Conservation (phyloP, 2,113 vertebrate genomes). For the Abramis brama region DNA sequence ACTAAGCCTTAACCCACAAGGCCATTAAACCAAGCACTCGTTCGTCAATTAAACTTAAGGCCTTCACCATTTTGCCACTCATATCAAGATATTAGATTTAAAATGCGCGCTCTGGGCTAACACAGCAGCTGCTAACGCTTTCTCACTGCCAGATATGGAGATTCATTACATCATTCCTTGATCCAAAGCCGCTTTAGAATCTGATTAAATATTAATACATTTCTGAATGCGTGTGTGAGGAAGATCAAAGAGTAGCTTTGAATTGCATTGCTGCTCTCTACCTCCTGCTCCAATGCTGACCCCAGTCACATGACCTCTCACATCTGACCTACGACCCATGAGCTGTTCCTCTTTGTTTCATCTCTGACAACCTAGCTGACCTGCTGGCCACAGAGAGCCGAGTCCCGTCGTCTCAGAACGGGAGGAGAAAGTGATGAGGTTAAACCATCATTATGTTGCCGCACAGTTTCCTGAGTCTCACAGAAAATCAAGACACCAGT, state of each 20-base stretch:
- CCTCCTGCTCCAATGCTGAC: slow-evolving; percentile 40
- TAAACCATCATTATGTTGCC: slow-evolving; percentile 32
- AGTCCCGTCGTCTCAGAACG: slow-evolving; percentile 6
- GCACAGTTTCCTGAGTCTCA: not conserved
- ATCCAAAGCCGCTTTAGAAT: slow-evolving; percentile 15
- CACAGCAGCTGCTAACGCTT: slow-evolving; percentile 13
- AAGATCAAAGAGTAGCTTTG: slow-evolving; percentile 36
- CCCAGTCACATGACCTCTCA: slow-evolving; percentile 45
- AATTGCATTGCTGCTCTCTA: slow-evolving; percentile 13
- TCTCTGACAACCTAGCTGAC: slow-evolving; percentile 30
- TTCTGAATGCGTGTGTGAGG: slow-evolving; percentile 14
- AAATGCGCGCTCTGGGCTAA: slow-evolving; percentile 12
- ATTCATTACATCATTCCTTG: not conserved
- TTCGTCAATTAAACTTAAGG: slow-evolving; percentile 16
- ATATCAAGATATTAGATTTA: slow-evolving; percentile 25
- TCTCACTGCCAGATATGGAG: not conserved
- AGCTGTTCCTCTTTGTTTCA: slow-evolving; percentile 40
- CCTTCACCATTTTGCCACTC: not conserved
- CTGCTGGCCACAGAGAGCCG: not conserved
- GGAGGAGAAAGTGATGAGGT: slow-evolving; percentile 37
- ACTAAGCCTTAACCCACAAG: not conserved
- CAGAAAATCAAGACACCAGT: not conserved
- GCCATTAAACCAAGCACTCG: slow-evolving; percentile 3
- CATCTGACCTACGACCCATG: slow-evolving; percentile 38
- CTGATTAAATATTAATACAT: slow-evolving; percentile 42